Percentiles rank a stretch among this genome's conserved stretches.
These are phyloP conservation scores for Mormoops blainvillei DNA, from an alignment of 2,113 vertebrate species.

Conservation along the genomic window DNA sequence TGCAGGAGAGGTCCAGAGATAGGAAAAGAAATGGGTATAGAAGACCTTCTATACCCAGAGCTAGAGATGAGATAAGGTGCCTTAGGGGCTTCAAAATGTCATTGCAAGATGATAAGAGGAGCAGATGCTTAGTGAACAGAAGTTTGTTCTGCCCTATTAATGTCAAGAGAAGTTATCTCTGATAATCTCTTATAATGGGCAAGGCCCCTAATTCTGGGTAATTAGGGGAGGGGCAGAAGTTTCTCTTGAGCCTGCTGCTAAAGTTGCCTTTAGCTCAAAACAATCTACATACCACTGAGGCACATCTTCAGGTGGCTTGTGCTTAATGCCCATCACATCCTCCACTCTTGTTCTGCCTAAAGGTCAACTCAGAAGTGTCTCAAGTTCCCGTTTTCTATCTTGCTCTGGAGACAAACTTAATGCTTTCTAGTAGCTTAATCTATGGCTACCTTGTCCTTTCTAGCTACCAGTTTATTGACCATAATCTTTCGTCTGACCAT, in stretches of 20 bases:
- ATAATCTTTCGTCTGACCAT: background rate
- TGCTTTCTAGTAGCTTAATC: background rate
- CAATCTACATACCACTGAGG: background rate
- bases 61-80: background rate
- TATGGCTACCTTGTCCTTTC: background rate
- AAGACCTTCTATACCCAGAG: background rate
- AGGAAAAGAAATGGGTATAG: background rate
- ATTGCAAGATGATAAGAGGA: background rate
- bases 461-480: background rate
- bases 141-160: background rate
- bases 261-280: background rate
- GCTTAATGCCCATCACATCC: background rate
- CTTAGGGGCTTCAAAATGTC: background rate
- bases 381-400: background rate
- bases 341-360: background rate
- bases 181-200: background rate
- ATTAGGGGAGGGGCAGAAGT: background rate
- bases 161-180: background rate
- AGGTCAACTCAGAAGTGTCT: background rate
- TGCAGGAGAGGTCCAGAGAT: background rate
- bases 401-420: background rate
- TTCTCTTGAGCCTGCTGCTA: background rate
- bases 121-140: background rate
- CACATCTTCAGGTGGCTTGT: background rate
- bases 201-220: background rate